Base-by-base conservation (phyloP, 2,113 vertebrate genomes). In the Dipodomys merriami region DNA sequence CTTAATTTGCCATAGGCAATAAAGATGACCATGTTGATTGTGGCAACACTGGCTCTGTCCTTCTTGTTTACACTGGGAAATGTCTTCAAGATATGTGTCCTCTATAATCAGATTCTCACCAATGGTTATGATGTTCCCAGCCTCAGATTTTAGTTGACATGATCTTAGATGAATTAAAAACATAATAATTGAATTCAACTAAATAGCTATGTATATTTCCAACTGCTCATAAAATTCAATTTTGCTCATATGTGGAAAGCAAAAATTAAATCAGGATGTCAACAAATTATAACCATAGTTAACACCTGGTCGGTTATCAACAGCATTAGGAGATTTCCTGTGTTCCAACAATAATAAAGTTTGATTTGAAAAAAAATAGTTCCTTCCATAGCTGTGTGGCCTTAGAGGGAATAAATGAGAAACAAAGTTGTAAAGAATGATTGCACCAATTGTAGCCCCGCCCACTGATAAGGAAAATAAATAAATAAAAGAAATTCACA, bases 381-480 rank as follows among this genome's bases (percentile, higher is more conserved):
- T 69, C 10, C 20, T 30, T 25, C 23, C 22, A n/a, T 46, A 77
- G 15, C 33, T 86, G 23, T 57, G 9, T 53, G 22, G 22, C 25
- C 23, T 92, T 86, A 57, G 53, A 2, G 53, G 80, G 62, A 7
- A 90, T 80, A 89, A 91, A n/a, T 0, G 7, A n/a, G 74, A 87
- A 94, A 89, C 7, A 65, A 88, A 86, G 7, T 77, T 91, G 16
- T 7, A 91, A 84, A 88, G 27, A 86, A 46, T 60, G 22, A 85
- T n/a, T 83, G 11, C 15, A 83, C 25, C 84, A 93, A 91, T 68
- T 15, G 76, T 7, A 94, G 72, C 15, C 23, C 18, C 88, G 33
- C 44, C 68, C 92, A 92, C 23, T 94, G 9, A 86, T 73, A 13
- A 93, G 92, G 35, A 83, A 86, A 93, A 94, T 3, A 68, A 91